Evolutionary conservation across 2,797 vertebrate species (phyloP).

Genomic region (Eulemur albifrons): DNA sequence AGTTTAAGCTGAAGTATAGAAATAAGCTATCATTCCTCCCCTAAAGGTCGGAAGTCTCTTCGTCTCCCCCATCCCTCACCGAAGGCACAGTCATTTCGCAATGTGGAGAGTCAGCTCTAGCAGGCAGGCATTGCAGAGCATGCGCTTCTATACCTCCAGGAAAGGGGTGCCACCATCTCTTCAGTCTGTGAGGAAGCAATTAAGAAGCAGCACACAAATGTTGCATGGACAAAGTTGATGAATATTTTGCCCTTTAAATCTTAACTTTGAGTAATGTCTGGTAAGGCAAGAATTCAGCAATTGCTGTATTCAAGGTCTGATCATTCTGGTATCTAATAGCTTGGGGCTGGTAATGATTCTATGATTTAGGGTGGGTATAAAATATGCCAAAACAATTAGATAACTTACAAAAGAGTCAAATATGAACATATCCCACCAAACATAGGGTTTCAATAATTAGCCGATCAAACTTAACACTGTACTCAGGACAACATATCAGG

Average conservation of each 20-base stretch:
- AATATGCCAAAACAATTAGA: background rate
- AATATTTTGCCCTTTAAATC: background rate
- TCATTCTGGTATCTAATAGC: background rate
- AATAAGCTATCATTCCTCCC: background rate
- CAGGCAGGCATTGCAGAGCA: background rate
- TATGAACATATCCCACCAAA: background rate
- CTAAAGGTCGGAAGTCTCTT: background rate
- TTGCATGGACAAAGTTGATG: background rate
- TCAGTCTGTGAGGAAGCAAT: background rate
- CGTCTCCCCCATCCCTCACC: rapidly evolving
- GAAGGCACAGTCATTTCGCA: background rate
- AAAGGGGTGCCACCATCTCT: background rate
- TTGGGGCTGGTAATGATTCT: background rate
- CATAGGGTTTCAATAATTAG: background rate
- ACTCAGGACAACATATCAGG: background rate
- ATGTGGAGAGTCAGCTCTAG: background rate
- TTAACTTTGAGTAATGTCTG: background rate
- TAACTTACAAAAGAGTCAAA: background rate
- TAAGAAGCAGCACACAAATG: background rate
- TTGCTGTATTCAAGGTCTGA: background rate
- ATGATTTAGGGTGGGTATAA: background rate
- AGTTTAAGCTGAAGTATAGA: background rate
- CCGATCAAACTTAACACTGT: background rate
- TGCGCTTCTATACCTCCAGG: rapidly evolving
- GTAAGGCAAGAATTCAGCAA: background rate